Evolutionary conservation across 2,113 vertebrate genomes (phyloP).

Genomic region (Coregonus clupeaformis): DNA sequence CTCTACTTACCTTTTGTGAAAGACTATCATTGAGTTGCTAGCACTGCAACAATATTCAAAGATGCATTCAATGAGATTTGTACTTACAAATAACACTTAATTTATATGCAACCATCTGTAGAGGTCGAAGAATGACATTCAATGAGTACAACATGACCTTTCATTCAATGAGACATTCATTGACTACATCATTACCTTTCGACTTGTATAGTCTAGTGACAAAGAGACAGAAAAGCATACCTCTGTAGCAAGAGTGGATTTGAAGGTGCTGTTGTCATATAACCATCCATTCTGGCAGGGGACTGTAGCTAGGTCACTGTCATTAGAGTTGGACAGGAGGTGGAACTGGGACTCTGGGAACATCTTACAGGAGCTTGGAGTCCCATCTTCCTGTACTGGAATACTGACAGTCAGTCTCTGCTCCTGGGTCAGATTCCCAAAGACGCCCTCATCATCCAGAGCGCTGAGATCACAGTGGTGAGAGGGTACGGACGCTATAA

Average conservation of each 20-base stretch:
- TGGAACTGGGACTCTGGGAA: slow-evolving; percentile 76
- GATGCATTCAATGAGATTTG: neutral
- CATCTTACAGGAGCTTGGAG: slow-evolving; percentile 78
- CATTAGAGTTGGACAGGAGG: slow-evolving; percentile 73
- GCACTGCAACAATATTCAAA: neutral
- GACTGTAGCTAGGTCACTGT: slow-evolving; percentile 42
- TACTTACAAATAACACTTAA: too few relatives aligned
- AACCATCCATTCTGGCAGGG: slow-evolving; percentile 82
- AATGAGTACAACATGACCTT: too few relatives aligned
- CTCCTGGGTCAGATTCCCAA: slow-evolving; percentile 71
- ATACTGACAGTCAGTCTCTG: slow-evolving; percentile 72
- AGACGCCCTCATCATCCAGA: slow-evolving; percentile 56
- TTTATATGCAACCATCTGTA: too few relatives aligned
- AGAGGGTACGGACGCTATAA: slow-evolving; percentile 76
- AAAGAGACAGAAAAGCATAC: slow-evolving; percentile 59
- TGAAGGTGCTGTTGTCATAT: slow-evolving; percentile 79
- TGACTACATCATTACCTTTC: too few relatives aligned
- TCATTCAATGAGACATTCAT: neutral
- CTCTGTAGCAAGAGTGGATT: slow-evolving; percentile 83
- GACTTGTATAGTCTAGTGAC: neutral
- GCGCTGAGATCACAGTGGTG: slow-evolving; percentile 77
- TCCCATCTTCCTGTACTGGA: slow-evolving; percentile 72
- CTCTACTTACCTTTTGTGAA: neutral
- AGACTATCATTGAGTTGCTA: too few relatives aligned
- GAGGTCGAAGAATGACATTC: too few relatives aligned